These are phyloP conservation scores for Anthopleura sola DNA, from an alignment of 64 coral and sea anemone genomes.

Conservation along the genomic window DNA sequence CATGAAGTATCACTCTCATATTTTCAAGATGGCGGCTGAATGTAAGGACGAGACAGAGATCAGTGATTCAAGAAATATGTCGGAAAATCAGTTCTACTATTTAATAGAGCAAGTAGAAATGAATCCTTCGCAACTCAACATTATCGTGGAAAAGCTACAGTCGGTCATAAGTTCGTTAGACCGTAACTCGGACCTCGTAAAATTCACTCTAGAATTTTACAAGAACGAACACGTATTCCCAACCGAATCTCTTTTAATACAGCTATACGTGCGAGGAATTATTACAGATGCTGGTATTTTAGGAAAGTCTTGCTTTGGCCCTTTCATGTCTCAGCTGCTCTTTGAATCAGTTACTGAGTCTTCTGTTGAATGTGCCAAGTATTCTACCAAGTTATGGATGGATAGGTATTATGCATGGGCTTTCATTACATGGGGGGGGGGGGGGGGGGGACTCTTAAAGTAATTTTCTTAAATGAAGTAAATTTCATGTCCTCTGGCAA, in stretches of 20 bases:
- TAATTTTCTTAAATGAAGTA: too few species aligned
- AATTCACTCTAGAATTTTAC: conserved; percentile 39
- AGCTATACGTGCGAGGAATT: neutral
- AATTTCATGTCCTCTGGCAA: too few species aligned
- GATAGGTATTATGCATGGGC: conserved; percentile 20
- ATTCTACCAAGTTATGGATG: conserved; percentile 35
- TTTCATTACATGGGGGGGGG: neutral
- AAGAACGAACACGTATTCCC: neutral
- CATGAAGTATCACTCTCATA: conserved; percentile 8
- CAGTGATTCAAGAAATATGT: neutral
- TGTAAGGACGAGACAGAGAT: neutral
- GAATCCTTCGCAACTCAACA: conserved; percentile 9
- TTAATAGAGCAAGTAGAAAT: conserved; percentile 9
- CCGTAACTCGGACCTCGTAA: neutral
- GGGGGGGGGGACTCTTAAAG: too few species aligned
- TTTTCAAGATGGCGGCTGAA: conserved; percentile 11
- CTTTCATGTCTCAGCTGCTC: conserved; percentile 19
- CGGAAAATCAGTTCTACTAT: neutral
- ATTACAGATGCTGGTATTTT: conserved; percentile 8
- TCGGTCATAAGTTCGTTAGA: neutral
- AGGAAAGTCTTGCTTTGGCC: conserved; percentile 13
- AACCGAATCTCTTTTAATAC: neutral
- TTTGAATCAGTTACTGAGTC: conserved; percentile 34
- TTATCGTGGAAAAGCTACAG: neutral
- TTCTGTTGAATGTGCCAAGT: conserved; percentile 30